Evolutionary conservation across 2,888 invertebrate genomes (phyloP).

Genomic region (Mimachlamys varia): DNA sequence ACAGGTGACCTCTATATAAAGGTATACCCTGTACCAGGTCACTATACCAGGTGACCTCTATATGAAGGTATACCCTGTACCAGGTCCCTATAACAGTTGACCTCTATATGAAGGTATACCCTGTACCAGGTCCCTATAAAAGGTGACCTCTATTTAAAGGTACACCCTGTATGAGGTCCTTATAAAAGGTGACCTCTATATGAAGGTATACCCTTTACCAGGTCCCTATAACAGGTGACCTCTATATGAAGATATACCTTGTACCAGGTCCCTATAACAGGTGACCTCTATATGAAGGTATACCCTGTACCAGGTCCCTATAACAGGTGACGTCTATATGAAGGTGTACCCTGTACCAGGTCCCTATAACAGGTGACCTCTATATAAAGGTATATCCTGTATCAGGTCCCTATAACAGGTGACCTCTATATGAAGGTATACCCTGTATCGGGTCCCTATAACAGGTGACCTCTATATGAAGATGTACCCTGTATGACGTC

Average conservation of each 20-base stretch:
- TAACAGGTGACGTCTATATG: slow-evolving; percentile 28
- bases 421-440: slow-evolving; percentile 8
- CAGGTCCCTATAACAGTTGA: neutral
- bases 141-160: slow-evolving; percentile 6
- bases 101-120: neutral
- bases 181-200: slow-evolving; percentile 6
- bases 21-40: no score
- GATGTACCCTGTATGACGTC: no score
- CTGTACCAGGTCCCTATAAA: no score
- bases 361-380: neutral
- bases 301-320: neutral
- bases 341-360: neutral
- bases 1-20: no score
- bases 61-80: neutral
- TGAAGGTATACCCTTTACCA: neutral
- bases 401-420: slow-evolving; percentile 6
- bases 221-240: neutral
- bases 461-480: no score
- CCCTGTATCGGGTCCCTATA: neutral
- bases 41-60: no score
- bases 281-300: slow-evolving; percentile 12
- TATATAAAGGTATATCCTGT: neutral
- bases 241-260: neutral
- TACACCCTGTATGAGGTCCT: neutral
- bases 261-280: neutral